These are phyloP conservation scores for Dasypus novemcinctus DNA, from an alignment of 2,113 vertebrate species.

Conservation along the genomic window DNA sequence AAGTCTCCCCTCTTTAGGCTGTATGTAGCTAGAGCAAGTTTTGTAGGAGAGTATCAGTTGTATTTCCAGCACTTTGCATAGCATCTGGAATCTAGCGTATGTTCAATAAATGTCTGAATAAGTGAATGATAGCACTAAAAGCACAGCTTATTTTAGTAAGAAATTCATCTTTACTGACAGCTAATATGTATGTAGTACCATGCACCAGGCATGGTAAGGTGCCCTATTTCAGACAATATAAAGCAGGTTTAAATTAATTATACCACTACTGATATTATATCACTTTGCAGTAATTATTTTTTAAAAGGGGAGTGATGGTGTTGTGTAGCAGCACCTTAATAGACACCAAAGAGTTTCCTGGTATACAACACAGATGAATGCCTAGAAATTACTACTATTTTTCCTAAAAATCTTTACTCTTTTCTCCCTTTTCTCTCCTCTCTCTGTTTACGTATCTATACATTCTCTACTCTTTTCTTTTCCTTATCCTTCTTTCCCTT, in stretches of 20 bases:
- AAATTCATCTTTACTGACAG: background rate
- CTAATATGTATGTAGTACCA: background rate
- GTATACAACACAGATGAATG: background rate
- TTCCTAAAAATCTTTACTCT: background rate
- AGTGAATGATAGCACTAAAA: background rate
- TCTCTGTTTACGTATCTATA: background rate
- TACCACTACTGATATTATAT: background rate
- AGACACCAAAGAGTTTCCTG: background rate
- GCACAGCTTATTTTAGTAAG: background rate
- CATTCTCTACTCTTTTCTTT: background rate
- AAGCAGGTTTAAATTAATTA: background rate
- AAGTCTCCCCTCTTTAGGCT: background rate
- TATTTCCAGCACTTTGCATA: background rate
- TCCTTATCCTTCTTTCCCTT: background rate
- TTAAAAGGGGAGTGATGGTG: background rate
- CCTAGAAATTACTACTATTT: background rate
- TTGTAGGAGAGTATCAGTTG: background rate
- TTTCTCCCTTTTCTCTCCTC: background rate
- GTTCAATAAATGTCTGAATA: background rate
- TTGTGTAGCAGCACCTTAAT: background rate
- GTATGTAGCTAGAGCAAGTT: background rate
- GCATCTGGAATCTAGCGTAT: background rate
- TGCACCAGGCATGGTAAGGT: background rate
- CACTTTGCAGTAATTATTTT: background rate
- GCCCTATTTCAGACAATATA: background rate